phyloP scores from a whole-genome alignment of 2,113 vertebrate genomes.

The Callionymus lyra region DNA sequence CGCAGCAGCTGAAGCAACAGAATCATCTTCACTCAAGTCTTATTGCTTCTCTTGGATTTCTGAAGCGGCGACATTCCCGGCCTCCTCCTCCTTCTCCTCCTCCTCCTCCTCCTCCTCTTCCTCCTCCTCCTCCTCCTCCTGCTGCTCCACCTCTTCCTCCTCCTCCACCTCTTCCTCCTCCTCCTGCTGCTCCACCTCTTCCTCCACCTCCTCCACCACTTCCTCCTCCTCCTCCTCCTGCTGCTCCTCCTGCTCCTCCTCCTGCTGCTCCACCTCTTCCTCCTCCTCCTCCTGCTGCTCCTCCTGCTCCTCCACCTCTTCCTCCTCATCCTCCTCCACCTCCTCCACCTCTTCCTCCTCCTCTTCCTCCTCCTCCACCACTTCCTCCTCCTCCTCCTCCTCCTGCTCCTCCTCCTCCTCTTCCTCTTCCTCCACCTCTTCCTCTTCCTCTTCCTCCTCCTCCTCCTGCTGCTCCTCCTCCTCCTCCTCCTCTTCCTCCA shows the following conservation, averaged over 20 bases:
- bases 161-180: slow-evolving; percentile 70
- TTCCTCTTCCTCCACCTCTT: too few relatives aligned
- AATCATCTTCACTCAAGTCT: too few relatives aligned
- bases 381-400: slow-evolving; percentile 33
- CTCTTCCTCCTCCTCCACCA: slow-evolving; percentile 23
- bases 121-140: slow-evolving; percentile 54
- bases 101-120: slow-evolving; percentile 29
- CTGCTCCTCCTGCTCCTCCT: slow-evolving; percentile 81
- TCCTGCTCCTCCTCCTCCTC: slow-evolving; percentile 77
- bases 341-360: slow-evolving; percentile 27
- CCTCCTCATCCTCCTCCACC: slow-evolving; percentile 23
- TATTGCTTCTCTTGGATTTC: too few relatives aligned
- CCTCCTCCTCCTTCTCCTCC: slow-evolving; percentile 23
- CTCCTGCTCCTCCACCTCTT: slow-evolving; percentile 57
- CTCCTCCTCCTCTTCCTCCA: slow-evolving; percentile 80
- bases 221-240: slow-evolving; percentile 59
- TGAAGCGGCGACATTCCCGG: slow-evolving; percentile 27
- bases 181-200: too few relatives aligned
- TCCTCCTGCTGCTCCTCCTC: slow-evolving; percentile 71
- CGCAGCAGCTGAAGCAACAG: too few relatives aligned
- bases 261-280: slow-evolving; percentile 24
- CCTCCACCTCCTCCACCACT: too few relatives aligned
- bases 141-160: slow-evolving; percentile 80
- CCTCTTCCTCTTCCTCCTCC: slow-evolving; percentile 27
- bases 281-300: slow-evolving; percentile 65